Evolutionary conservation across 2,113 vertebrate species (phyloP), one percentile per base, ranked within the genome.

Genomic region (Corapipo altera): DNA sequence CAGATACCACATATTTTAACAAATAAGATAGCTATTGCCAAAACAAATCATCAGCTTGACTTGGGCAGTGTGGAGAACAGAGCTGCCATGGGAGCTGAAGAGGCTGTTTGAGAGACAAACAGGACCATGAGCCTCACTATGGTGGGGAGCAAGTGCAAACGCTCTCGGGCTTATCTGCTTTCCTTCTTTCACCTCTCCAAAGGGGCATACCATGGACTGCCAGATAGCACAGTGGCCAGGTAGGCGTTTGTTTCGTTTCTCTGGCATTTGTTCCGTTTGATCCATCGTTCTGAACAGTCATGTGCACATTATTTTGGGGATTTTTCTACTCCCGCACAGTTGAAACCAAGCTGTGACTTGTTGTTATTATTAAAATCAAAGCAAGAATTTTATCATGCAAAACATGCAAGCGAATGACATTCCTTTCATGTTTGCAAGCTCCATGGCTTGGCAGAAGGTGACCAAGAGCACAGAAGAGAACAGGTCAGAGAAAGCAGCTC

Each of bases 341-440:
- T 66, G 79, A 93, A 83, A 75, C 41, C 66, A 91, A 89, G 64
- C 72, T 93, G 85, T 76, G 54, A 79, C 90, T 80, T 85, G 26
- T 74, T 88, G 43, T 72, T 82, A 54, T 84, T 88, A 64, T 59
- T 91, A 67, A 96, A 96, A 62, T 46, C 41, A 83, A 92, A 74
- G 72, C 16, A 64, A 78, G 57, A 64, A 67, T 87, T 92, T 93
- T 91, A 57, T 67, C 76, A 67, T 66, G 33, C 46, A 77, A 72
- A 66, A 43, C 11, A 7, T 30, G 9, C 21, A 21, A 58, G 48
- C 71, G 51, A 33, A 51, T 62, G 55, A 64, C 35, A 44, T 80
- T 27, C 5, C 8, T 77, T 80, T 88, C 11, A 2, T 51, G 51
- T 81, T 77, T 84, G 64, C 30, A 46, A 64, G 35, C 21, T 90